Conservation (phyloP, 2,113 vertebrate species). For the Cygnus atratus region DNA sequence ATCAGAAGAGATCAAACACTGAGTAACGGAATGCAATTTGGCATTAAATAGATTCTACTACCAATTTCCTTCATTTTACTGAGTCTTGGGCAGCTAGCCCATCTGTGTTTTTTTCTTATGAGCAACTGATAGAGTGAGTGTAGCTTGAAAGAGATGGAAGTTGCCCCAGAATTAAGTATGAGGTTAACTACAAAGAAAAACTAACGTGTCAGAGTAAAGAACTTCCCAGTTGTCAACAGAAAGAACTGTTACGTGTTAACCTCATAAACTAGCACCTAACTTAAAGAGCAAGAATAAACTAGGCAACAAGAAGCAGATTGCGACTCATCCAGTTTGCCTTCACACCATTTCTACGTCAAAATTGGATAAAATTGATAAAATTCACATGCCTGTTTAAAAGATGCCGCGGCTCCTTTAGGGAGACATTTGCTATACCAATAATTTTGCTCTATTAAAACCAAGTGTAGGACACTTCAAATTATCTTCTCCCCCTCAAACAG, state of each 20-base stretch:
- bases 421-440: not conserved
- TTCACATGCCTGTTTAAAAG: not conserved
- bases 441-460: not conserved
- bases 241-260: not conserved
- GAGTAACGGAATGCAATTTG: not conserved
- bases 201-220: not conserved
- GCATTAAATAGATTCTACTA: not conserved
- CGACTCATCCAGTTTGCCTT: not conserved
- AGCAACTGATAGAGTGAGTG: not conserved
- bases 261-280: not conserved
- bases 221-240: not conserved
- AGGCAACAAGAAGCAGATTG: not conserved
- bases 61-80: not conserved
- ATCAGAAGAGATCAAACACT: not conserved
- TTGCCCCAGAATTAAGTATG: not conserved
- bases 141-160: not conserved
- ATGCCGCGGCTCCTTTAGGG: not conserved
- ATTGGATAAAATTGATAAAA: not conserved
- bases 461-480: not conserved
- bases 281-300: not conserved
- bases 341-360: not conserved
- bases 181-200: not conserved
- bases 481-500: not conserved
- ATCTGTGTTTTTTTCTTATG: fast-evolving
- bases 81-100: not conserved